Percentiles rank a stretch among this genome's conserved stretches.
These are phyloP conservation scores for Lasioglossum oenotherae DNA, from an alignment of 2,888 invertebrate species.

Conservation along the genomic window DNA sequence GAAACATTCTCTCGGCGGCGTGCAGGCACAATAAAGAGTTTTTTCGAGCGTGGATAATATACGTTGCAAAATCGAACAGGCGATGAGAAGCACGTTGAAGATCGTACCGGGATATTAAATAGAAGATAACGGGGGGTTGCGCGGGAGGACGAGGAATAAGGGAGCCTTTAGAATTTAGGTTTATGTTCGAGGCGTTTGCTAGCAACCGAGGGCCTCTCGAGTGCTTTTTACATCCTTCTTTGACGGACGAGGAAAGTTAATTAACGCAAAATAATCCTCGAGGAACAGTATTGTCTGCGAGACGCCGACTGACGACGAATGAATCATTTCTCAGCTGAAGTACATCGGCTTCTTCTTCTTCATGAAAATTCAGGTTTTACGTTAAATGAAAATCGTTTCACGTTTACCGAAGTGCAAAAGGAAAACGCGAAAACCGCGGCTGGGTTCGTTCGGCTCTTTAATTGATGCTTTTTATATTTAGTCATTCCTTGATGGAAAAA, in stretches of 20 bases:
- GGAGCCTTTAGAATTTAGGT: constrained; percentile 11
- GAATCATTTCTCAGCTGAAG: constrained; percentile 1
- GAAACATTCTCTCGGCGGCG: background rate
- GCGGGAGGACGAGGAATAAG: background rate
- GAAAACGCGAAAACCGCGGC: background rate
- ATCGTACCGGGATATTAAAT: constrained; percentile 31
- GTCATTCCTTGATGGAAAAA: background rate
- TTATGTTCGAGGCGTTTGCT: background rate
- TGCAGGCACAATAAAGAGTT: constrained; percentile 9
- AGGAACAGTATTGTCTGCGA: background rate
- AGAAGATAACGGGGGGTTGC: constrained; percentile 20
- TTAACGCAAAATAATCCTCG: constrained; percentile 34
- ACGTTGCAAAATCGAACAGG: background rate
- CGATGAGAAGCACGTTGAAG: constrained; percentile 2
- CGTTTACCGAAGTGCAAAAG: background rate
- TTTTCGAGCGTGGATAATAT: background rate
- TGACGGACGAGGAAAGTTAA: constrained; percentile 20
- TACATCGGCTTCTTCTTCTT: background rate
- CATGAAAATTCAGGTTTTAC: background rate
- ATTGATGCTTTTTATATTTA: constrained; percentile 4
- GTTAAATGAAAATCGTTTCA: background rate
- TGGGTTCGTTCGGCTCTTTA: too few species aligned
- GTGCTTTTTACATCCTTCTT: constrained; percentile 11
- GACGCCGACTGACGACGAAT: background rate
- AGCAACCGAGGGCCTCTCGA: background rate